Percentiles rank a stretch among this genome's conserved stretches.
These are phyloP conservation scores for Beroe ovata DNA, from an alignment of 37 sponge, comb jelly and placozoan species.

Conservation along the genomic window DNA sequence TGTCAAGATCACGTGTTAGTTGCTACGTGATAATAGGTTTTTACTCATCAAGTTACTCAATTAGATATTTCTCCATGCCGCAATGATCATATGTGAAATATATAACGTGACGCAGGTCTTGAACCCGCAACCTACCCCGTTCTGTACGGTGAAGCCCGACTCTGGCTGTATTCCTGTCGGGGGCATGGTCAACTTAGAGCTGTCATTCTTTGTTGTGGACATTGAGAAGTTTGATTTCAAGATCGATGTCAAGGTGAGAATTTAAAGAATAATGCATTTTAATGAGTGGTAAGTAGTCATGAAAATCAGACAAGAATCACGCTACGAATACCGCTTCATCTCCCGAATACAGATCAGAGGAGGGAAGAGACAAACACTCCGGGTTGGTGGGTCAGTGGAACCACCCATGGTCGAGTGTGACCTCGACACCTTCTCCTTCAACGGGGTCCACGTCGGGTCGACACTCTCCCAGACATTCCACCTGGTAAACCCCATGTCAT, in stretches of 20 bases:
- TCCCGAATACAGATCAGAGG: conserved; percentile 67
- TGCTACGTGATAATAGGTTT: too few relatives aligned
- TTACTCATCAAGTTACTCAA: too few relatives aligned
- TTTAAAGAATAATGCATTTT: too few relatives aligned
- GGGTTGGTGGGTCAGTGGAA: conserved; percentile 76
- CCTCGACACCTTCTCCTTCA: conserved; percentile 48
- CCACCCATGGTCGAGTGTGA: conserved; percentile 72
- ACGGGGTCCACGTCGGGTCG: conserved; percentile 56
- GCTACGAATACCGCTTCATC: too few relatives aligned
- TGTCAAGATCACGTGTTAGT: too few relatives aligned
- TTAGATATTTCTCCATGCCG: too few relatives aligned
- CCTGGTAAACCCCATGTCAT: conserved; percentile 57
- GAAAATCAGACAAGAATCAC: too few relatives aligned
- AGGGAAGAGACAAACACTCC: conserved; percentile 71
- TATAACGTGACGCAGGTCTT: conserved; percentile 59
- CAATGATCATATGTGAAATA: too few relatives aligned
- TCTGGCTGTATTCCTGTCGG: conserved; percentile 82
- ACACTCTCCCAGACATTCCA: conserved; percentile 48
- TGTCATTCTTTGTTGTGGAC: conserved; percentile 68
- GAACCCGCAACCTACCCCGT: conserved; percentile 61
- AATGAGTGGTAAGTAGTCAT: too few relatives aligned
- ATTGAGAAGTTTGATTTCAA: conserved; percentile 74
- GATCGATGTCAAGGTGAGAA: conserved; percentile 71
- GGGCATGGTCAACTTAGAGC: conserved; percentile 69
- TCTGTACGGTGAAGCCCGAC: conserved; percentile 71